Base-by-base conservation (phyloP, 1,140 invertebrate species). In the Argopecten irradians region DNA sequence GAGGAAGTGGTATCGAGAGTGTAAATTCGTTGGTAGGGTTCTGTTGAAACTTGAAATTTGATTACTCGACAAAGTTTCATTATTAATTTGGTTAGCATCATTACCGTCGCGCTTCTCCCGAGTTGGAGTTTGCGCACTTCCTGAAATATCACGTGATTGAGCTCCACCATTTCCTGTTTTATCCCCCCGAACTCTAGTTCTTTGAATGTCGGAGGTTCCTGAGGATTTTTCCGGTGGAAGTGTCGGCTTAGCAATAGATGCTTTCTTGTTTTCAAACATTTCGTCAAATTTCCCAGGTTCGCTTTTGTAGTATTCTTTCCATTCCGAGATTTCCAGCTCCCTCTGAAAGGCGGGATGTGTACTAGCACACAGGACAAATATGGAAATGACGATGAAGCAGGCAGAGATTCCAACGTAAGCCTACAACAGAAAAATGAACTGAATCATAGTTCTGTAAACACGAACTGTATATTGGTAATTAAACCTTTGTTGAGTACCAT, bases 381-480 rank as follows among this genome's bases (percentile, higher is more conserved):
- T 88, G 13, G 89, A 90, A 13, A 90, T 83, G 0, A 90, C 71
- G 22, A 93, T 90, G 7, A 90, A 82, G 34, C 91, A 82, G 9
- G 91, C 84, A 0, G 92, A 92, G 1, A 89, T 34, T 3, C 89
- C 32, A 86, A 92, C 89, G 82, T 92, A 90, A 11, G 89, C 35
- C 83, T 90, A 84, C 39, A 91, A 91, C 16, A 91, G 16, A 83
- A 89, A 84, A 87, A 86, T 89, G 36, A 89, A 28, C 89, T 90
- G 90, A 85, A 89, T 87, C 8, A 41, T 82, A n/a, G n/a, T n/a
- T n/a, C n/a, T n/a, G n/a, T n/a, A n/a, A n/a, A n/a, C n/a, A n/a
- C n/a, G n/a, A n/a, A n/a, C n/a, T n/a, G n/a, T n/a, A n/a, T n/a
- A n/a, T n/a, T n/a, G n/a, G n/a, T n/a, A n/a, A n/a, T n/a, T n/a